Evolutionary conservation across 2,797 vertebrate species (phyloP).

Genomic region (Argya squamiceps): DNA sequence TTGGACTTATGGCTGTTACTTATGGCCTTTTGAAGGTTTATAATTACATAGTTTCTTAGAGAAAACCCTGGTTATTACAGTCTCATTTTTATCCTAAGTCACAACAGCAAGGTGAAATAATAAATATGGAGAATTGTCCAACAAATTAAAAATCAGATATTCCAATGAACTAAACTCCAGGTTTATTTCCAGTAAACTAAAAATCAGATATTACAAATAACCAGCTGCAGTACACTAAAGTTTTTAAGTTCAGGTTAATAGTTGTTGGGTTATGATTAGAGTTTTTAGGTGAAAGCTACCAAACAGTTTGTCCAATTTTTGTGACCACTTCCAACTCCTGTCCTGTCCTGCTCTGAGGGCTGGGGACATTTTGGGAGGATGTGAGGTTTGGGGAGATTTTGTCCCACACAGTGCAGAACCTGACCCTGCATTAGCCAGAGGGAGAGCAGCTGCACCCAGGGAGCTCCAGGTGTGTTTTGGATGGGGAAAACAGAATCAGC

Average conservation of each 20-base stretch:
- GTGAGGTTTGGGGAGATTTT: not conserved
- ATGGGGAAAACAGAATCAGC: not conserved
- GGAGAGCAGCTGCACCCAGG: not conserved
- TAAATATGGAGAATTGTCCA: not conserved
- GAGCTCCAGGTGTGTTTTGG: not conserved
- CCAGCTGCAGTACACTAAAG: not conserved
- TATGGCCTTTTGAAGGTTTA: not conserved
- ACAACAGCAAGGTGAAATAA: not conserved
- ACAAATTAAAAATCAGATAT: not conserved
- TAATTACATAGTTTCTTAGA: accelerated
- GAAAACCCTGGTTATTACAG: not conserved
- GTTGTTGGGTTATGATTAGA: not conserved
- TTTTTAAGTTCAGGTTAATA: not conserved
- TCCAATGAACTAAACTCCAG: not conserved
- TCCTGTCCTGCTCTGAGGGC: accelerated
- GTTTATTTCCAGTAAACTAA: not conserved
- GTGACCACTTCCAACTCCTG: not conserved
- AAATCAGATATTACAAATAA: not conserved
- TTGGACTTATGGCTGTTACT: not conserved
- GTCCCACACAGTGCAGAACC: not conserved
- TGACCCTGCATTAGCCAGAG: not conserved
- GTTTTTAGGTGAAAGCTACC: not conserved
- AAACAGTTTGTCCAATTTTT: not conserved
- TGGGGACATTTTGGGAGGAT: not conserved
- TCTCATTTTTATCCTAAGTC: accelerated